Base-by-base conservation (phyloP, 2,797 vertebrate species). In the Calcarius lapponicus region DNA sequence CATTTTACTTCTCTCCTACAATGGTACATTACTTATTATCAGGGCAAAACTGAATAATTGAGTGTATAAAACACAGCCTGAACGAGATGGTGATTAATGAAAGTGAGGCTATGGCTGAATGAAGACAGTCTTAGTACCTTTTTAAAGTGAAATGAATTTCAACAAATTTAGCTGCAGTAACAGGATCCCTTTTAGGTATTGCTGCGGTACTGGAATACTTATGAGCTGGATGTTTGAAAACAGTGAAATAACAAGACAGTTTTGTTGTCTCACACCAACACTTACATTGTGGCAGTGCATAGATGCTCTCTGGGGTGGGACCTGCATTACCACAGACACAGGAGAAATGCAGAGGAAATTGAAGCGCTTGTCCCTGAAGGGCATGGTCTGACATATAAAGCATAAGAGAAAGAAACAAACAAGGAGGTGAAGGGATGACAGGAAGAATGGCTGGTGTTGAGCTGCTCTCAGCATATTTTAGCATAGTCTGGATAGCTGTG, bases 61-160 rank as follows among this genome's bases (percentile, higher is more conserved):
- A 76, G 57, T 53, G 65, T 42, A 83, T 80, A 94, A 95, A 94
- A 70, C 75, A 92, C 5, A 85, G 80, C 61, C 51, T 91, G 84
- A 95, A 93, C 6, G 17, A 82, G 71, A 85, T 8, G 7, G 45
- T 81, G 78, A 94, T 92, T 85, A 80, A 75, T 11, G 42, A 95
- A 96, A 94, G 75, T 85, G 94, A 87, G 93, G 88, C 69, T 89
- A 78, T 70, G 71, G 65, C 92, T 91, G 75, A 85, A 88, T 28
- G 28, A 89, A 96, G 95, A 93, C 87, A 96, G 90, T 86, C 94
- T 95, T 88, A 85, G 61, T 82, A 80, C 26, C 65, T 91, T 71
- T 91, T 80, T 32, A 32, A 86, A 93, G 69, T 76, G 40, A 92
- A 94, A 89, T 78, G 51, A 76, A 79, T 95, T 86, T 65, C 45